phyloP scores from a whole-genome alignment of 2,113 vertebrate species.

The Chamaetylas fuelleborni region DNA sequence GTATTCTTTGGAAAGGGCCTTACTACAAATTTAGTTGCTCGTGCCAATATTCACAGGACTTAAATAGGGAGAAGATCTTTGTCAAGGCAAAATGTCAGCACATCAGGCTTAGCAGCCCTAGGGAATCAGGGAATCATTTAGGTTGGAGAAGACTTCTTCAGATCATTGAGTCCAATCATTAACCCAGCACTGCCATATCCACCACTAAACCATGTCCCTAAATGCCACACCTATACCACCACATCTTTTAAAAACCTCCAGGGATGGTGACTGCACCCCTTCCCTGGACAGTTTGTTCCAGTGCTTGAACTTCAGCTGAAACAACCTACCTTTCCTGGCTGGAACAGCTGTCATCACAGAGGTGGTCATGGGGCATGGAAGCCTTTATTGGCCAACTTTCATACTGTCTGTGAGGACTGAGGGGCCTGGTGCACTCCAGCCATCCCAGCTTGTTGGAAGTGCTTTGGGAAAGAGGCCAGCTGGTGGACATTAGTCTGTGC shows the following conservation, averaged over 20 bases:
- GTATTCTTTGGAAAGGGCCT: neutral
- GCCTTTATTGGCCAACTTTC: neutral
- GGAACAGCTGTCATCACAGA: neutral
- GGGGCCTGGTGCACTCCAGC: neutral
- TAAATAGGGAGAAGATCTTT: neutral
- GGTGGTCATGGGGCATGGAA: neutral
- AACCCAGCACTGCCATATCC: neutral
- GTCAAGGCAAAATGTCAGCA: neutral
- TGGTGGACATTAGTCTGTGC: neutral
- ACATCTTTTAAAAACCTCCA: neutral
- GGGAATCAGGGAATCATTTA: neutral
- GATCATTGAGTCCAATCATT: neutral
- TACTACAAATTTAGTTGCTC: neutral
- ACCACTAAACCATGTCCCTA: neutral
- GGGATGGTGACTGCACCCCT: neutral
- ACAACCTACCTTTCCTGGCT: neutral
- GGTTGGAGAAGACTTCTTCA: neutral
- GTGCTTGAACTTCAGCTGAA: neutral
- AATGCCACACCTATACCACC: neutral
- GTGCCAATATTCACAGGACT: neutral
- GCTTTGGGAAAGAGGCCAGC: neutral
- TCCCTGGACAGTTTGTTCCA: neutral
- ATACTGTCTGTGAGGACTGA: fast-evolving
- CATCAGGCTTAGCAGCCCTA: neutral
- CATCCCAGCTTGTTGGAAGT: neutral